Percentiles rank a stretch among this genome's conserved stretches.
These are phyloP conservation scores for Mesitornis unicolor DNA, from an alignment of 2,113 vertebrate genomes.

Conservation along the genomic window DNA sequence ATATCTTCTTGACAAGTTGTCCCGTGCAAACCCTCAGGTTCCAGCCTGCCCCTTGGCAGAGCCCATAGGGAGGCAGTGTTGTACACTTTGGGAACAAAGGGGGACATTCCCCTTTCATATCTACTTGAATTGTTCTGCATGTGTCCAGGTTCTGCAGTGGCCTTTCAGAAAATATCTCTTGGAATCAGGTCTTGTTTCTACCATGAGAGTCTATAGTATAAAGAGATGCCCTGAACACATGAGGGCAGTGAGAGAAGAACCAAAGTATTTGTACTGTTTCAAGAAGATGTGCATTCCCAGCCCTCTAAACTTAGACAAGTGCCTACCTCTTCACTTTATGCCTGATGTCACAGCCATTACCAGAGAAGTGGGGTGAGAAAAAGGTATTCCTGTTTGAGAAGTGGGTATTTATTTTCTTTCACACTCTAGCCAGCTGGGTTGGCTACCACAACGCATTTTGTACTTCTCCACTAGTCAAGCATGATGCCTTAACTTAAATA, in stretches of 20 bases:
- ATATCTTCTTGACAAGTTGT: background rate
- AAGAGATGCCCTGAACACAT: background rate
- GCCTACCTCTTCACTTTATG: background rate
- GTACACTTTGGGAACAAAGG: background rate
- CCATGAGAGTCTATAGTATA: background rate
- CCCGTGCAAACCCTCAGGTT: background rate
- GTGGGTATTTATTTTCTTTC: background rate
- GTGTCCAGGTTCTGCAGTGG: background rate
- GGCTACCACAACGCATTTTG: conserved; percentile 1
- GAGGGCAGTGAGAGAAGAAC: background rate
- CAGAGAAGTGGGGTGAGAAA: background rate
- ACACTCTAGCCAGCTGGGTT: background rate
- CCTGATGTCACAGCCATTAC: background rate
- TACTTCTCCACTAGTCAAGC: conserved; percentile 23
- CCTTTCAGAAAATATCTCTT: background rate
- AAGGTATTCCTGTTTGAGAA: background rate
- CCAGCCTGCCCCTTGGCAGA: background rate
- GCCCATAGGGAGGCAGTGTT: background rate
- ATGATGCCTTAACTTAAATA: background rate
- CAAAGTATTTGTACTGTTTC: background rate
- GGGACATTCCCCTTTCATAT: background rate
- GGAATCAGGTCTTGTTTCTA: background rate
- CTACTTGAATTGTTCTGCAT: background rate
- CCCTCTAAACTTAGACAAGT: background rate
- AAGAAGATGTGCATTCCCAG: background rate